A percentile compares a stretch with the other conserved stretches of the same genome.
Evolutionary conservation across 2,797 vertebrate genomes (phyloP).

Genomic region (Mormyrus hasselquistii): DNA sequence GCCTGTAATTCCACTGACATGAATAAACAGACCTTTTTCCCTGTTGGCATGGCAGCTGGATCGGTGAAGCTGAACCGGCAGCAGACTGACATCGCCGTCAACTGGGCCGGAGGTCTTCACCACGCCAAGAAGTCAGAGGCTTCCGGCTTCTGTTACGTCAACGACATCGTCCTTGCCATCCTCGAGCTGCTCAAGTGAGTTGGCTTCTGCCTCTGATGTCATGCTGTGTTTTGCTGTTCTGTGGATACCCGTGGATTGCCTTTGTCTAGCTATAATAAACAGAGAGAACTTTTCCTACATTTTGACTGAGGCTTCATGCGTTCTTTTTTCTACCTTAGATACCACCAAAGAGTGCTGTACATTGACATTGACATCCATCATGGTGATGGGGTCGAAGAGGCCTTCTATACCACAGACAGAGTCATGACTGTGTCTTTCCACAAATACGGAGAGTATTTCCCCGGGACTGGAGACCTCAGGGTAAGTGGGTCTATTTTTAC

Average conservation of each 20-base stretch:
- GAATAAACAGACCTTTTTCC: neutral
- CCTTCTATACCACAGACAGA: slow-evolving; percentile 85
- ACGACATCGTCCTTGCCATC: slow-evolving; percentile 87
- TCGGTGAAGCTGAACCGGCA: slow-evolving; percentile 86
- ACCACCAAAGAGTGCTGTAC: slow-evolving; percentile 90
- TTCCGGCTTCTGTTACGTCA: slow-evolving; percentile 88
- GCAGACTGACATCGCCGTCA: slow-evolving; percentile 87
- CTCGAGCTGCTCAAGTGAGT: slow-evolving; percentile 86
- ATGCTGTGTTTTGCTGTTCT: neutral
- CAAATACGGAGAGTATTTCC: slow-evolving; percentile 89
- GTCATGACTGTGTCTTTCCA: slow-evolving; percentile 92
- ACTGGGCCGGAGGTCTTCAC: slow-evolving; percentile 89
- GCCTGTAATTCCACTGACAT: neutral
- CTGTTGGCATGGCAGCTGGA: slow-evolving; percentile 61
- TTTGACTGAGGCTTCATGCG: neutral
- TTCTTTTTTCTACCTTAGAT: slow-evolving; percentile 52
- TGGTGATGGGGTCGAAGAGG: slow-evolving; percentile 87
- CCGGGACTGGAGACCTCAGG: slow-evolving; percentile 83
- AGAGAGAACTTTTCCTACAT: neutral
- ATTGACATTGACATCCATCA: slow-evolving; percentile 91
- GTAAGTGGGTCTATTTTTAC: slow-evolving; percentile 52
- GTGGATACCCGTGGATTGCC: neutral
- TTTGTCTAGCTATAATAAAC: neutral
- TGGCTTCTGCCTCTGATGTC: neutral
- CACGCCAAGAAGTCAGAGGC: slow-evolving; percentile 90